phyloP scores from a whole-genome alignment of 2,797 vertebrate species.

The Falco cherrug region DNA sequence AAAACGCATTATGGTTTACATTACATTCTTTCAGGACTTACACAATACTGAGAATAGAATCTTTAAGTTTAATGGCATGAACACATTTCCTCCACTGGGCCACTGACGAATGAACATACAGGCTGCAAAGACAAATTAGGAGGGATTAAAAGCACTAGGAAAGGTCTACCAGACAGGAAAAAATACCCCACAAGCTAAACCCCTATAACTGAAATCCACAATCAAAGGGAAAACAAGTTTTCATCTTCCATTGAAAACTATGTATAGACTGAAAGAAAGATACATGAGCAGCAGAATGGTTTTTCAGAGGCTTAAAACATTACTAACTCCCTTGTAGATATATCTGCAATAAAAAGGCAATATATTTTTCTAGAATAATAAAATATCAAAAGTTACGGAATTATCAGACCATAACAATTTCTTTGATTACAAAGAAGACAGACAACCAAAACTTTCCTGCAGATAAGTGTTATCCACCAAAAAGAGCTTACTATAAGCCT shows the following conservation, averaged over 20 bases:
- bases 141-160: conserved; percentile 61
- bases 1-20: conserved; percentile 8
- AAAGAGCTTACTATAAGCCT: background rate
- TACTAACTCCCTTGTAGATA: background rate
- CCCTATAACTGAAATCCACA: background rate
- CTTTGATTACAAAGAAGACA: background rate
- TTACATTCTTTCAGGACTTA: conserved; percentile 80
- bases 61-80: conserved; percentile 96
- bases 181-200: background rate
- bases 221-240: background rate
- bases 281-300: background rate
- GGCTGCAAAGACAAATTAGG: conserved; percentile 81
- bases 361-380: background rate
- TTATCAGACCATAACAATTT: background rate
- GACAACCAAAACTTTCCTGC: background rate
- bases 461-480: background rate
- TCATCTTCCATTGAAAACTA: background rate
- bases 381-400: background rate
- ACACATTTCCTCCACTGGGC: conserved; percentile 98
- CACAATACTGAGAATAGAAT: conserved; percentile 97
- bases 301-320: background rate
- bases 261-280: background rate
- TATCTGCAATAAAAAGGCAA: background rate
- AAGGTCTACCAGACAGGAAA: conserved; percentile 3
- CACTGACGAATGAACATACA: conserved; percentile 97